Conservation (phyloP, 2,797 vertebrate genomes). For the Scomberomorus guttatus region DNA sequence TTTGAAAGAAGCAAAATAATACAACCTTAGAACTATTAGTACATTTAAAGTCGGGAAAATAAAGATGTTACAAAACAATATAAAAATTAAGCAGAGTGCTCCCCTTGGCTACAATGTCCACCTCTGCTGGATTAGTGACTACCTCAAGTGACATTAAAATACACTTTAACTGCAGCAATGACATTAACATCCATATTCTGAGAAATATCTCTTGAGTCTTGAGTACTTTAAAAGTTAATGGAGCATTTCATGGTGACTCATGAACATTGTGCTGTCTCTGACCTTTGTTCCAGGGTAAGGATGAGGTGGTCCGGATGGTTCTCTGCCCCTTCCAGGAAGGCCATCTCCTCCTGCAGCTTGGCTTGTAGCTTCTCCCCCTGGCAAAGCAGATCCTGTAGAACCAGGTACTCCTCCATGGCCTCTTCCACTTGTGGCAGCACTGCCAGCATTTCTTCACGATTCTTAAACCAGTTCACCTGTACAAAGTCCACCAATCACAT, state of each 20-base stretch:
- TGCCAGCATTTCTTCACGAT: slow-evolving; percentile 95
- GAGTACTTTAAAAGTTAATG: not conserved
- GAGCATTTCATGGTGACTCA: not conserved
- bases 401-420: slow-evolving; percentile 93
- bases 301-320: slow-evolving; percentile 91
- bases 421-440: slow-evolving; percentile 95
- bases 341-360: slow-evolving; percentile 93
- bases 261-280: not conserved
- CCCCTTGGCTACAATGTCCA: too few species aligned
- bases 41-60: too few species aligned
- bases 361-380: slow-evolving; percentile 93
- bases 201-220: too few species aligned
- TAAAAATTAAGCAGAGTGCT: too few species aligned
- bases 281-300: slow-evolving; percentile 94
- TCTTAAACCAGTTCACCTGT: slow-evolving; percentile 99
- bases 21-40: too few species aligned
- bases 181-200: too few species aligned
- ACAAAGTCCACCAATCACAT: not conserved
- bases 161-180: too few species aligned
- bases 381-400: slow-evolving; percentile 92
- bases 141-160: too few species aligned
- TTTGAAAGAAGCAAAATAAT: not conserved
- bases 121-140: not conserved
- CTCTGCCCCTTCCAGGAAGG: slow-evolving; percentile 95
- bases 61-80: too few species aligned